Evolutionary conservation across 2,888 invertebrate species (phyloP), one percentile per base, ranked within the genome.

Genomic region (Diogma glabrata): DNA sequence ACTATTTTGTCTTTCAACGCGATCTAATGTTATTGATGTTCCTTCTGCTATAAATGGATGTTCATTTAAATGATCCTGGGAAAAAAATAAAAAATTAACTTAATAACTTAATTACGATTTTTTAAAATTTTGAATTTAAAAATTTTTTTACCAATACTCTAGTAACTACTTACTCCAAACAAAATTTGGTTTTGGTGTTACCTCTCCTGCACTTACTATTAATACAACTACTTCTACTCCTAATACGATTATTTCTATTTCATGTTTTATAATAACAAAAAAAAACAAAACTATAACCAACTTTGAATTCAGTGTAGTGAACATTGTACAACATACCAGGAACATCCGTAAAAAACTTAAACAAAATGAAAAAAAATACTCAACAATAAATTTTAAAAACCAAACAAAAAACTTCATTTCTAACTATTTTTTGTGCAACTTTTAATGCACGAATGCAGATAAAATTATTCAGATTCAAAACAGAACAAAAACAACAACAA

Each of bases 1-100:
- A 53, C 48, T 51, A n/a, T 50, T 47, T 46, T 51, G 51, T 8
- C 53, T 16, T 26, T 53, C 53, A 19, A 53, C 50, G 20, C 47
- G 50, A 12, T 53, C 53, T 23, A 53, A 26, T 24, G 51, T 51
- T 14, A 53, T 23, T 24, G 51, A 47, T 28, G 51, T 48, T 17
- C 53, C 53, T 22, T 51, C 53, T 19, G 51, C 40, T 23, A 51
- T 19, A 24, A 20, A 50, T 10, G 20, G 47, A 12, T 36, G 19
- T 10, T 53, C 49, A 8, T 23, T 20, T 19, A 40, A 20, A 23
- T 26, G 48, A 30, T 53, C 51, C 51, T 53, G 23, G n/a, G n/a
- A 20, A 28, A 6, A n/a, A 10, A 28, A 50, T 23, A 28, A 19
- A 45, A 45, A 46, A 36, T 14, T 45, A 45, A 33, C 24, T 17